Evolutionary conservation across 2,113 vertebrate species (phyloP), one percentile per base, ranked within the genome.

Genomic region (Nymphicus hollandicus): DNA sequence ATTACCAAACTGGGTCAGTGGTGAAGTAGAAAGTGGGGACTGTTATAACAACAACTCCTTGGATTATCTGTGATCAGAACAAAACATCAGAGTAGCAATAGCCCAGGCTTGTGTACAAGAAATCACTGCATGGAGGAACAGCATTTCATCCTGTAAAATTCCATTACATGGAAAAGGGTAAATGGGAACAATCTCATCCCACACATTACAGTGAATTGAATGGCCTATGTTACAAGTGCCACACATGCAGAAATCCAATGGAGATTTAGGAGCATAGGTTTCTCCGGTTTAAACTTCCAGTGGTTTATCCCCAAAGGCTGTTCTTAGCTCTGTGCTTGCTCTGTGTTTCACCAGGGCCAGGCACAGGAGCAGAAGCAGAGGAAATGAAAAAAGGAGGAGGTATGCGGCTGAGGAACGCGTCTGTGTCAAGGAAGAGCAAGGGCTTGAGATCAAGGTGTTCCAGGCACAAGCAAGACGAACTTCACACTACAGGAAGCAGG

Each of bases 1-100:
- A 97, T 89, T 82, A 88, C 52, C 41, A 86, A 89, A 89, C 66
- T 93, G 82, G 86, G 72, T 91, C 84, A 95, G 68, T 63, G 71
- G 89, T 91, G 77, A 96, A 95, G 68, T 63, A 81, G 73, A 96
- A 94, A 88, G 43, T 31, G 31, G 15, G 25, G 39, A 69, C 17
- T 47, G 33, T 88, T 88, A 25, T 49, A 83, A 74, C 12, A 84
- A 28, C 28, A 61, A 18, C 12, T 65, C 11, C 44, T 90, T 5
- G 5, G 24, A 44, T 81, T 82, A 61, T 73, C 49, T 66, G 56
- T 35, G 23, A 84, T 47, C 35, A 84, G 58, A 84, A 84, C 39
- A 88, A 86, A 60, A 13, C 7, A 44, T 25, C 20, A 64, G 74
- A 72, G 31, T 27, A 69, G 12, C 25, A 73, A 22, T 13, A n/a